These are phyloP conservation scores for Copidosoma floridanum DNA, from an alignment of 1,140 invertebrate genomes.

Conservation along the genomic window DNA sequence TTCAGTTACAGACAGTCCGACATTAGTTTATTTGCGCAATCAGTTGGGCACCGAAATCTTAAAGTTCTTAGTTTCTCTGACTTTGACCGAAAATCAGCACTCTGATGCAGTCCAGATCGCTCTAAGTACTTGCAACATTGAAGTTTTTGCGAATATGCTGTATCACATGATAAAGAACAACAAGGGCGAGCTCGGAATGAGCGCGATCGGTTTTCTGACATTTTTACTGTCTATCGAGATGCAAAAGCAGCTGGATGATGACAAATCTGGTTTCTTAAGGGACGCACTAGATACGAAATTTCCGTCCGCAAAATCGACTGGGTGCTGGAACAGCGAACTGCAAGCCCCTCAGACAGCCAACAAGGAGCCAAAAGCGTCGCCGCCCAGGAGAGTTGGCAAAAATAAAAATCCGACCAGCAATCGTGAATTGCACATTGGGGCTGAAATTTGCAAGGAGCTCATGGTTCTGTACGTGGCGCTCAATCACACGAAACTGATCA, in stretches of 20 bases:
- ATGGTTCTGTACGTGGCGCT: conserved; percentile 53
- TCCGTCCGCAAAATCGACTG: neutral
- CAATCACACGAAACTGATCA: conserved; percentile 42
- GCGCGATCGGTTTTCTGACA: conserved; percentile 40
- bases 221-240: conserved; percentile 46
- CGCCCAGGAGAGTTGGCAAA: neutral
- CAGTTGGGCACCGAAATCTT: conserved; percentile 54
- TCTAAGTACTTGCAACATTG: conserved; percentile 41
- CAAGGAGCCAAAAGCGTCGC: neutral
- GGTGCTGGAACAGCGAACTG: neutral
- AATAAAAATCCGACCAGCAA: neutral
- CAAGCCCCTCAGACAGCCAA: neutral
- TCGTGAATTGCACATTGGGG: conserved; percentile 36
- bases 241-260: conserved; percentile 37
- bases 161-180: conserved; percentile 45
- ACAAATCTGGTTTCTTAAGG: conserved; percentile 27
- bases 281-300: conserved; percentile 34
- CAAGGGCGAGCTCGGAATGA: conserved; percentile 38
- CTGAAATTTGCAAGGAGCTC: conserved; percentile 53
- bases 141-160: conserved; percentile 46
- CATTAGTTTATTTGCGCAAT: conserved; percentile 50
- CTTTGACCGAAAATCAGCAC: conserved; percentile 43
- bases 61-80: conserved; percentile 50
- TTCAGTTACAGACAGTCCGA: conserved; percentile 42
- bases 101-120: conserved; percentile 45